A percentile compares a stretch with the other conserved stretches of the same genome.
phyloP scores from a whole-genome alignment of 2,113 vertebrate genomes.

The Nothoprocta pentlandii region DNA sequence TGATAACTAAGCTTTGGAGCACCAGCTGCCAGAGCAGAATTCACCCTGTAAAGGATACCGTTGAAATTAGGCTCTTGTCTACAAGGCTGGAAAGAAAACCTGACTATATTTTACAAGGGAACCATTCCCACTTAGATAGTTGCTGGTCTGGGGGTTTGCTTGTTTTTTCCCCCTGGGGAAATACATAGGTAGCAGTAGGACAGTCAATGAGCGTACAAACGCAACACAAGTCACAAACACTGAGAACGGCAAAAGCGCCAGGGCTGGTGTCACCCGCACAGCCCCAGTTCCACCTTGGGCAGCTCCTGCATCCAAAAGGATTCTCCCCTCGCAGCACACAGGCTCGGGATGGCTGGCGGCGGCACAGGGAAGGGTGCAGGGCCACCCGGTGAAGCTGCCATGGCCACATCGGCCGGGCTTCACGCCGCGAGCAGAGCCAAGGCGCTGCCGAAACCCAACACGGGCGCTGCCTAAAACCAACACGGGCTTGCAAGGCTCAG shows the following conservation, averaged over 20 bases:
- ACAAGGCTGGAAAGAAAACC: neutral
- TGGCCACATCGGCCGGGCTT: accelerated
- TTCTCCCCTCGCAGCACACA: neutral
- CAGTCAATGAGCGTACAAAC: neutral
- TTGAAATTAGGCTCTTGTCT: conserved; percentile 16
- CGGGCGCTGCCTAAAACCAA: neutral
- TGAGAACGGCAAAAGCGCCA: neutral
- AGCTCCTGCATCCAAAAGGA: neutral
- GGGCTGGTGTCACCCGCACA: neutral
- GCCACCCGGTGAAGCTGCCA: neutral
- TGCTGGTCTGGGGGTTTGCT: neutral
- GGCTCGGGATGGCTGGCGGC: neutral
- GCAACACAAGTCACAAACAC: neutral
- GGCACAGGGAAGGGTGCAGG: neutral
- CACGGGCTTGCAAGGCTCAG: neutral
- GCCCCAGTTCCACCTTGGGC: accelerated
- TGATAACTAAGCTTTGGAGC: conserved; percentile 36
- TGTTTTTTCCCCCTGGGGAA: neutral
- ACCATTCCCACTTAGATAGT: neutral
- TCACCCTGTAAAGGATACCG: conserved; percentile 68
- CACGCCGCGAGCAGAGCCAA: conserved; percentile 15
- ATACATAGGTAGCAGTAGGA: neutral
- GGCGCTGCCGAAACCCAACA: conserved; percentile 11
- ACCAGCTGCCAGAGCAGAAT: neutral
- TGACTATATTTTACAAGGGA: neutral